Evolutionary conservation across 2,888 invertebrate species (phyloP), one percentile per base, ranked within the genome.

Genomic region (Nomada fabriciana): DNA sequence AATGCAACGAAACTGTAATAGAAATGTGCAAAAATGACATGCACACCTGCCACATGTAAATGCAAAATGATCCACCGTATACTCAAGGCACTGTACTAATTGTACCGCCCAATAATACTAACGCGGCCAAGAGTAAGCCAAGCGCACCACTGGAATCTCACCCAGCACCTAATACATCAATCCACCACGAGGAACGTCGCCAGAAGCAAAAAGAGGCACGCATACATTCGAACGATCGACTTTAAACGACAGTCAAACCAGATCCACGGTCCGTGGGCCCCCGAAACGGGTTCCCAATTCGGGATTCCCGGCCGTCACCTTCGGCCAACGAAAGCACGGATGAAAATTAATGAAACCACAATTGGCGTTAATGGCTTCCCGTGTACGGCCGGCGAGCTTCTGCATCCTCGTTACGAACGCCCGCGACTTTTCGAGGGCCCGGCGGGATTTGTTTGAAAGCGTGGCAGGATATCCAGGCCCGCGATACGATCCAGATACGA

Each of bases 321-420:
- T 89, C 72, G 82, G 77, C 65, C 71, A 67, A 70, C 82, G 82
- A 82, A 89, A 88, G 78, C 83, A 83, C 83, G 84, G 86, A 90
- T 90, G 90, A 89, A 88, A 90, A 90, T 90, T 89, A 89, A 90
- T 90, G 90, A 90, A 90, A 86, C 85, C 85, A 87, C 90, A 90
- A 90, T 90, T 90, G 89, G 86, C 78, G 84, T 89, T 89, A 90
- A 89, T 89, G 86, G 87, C 84, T 84, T 89, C 89, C 89, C 89
- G 85, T 82, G 78, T 61, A 77, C 84, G 71, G 63, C 72, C 77
- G 70, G 61, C 83, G 76, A 84, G 76, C 87, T 84, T 85, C 86
- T 84, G 89, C 85, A 87, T 89, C 89, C 89, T 89, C 72, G 87
- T 89, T 89, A 87, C 76, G 76, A 73, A 57, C 76, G 77, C 43